Conservation (phyloP, 1,140 invertebrate species). For the Zophobas atratus region DNA sequence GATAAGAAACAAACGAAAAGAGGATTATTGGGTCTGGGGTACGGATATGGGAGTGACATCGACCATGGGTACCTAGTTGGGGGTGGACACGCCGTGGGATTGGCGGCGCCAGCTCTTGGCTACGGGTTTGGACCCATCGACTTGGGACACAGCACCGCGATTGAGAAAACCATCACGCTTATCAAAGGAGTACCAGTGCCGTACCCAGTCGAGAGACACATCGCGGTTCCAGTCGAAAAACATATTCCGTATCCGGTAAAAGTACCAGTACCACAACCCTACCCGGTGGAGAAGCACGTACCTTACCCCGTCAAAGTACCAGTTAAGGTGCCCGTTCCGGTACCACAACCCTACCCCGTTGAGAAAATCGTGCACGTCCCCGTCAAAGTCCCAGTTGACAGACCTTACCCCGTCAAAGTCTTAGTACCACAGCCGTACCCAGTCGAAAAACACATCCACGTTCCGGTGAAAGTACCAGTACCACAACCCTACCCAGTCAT, state of each 20-base stretch:
- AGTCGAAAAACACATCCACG: constrained; percentile 77
- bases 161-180: constrained; percentile 74
- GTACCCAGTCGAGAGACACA: constrained; percentile 75
- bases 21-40: constrained; percentile 72
- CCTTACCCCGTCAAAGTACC: constrained; percentile 71
- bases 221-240: constrained; percentile 75
- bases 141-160: constrained; percentile 67
- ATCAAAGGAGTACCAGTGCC: constrained; percentile 65
- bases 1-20: constrained; percentile 80
- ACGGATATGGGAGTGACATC: constrained; percentile 75
- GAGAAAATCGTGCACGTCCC: constrained; percentile 77
- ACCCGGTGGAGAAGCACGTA: constrained; percentile 74
- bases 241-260: constrained; percentile 70
- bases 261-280: constrained; percentile 72
- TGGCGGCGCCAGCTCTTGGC: constrained; percentile 57
- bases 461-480: constrained; percentile 80
- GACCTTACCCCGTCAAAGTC: constrained; percentile 77
- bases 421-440: constrained; percentile 74
- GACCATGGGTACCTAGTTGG: constrained; percentile 72
- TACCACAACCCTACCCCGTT: constrained; percentile 73
- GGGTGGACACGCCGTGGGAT: constrained; percentile 64
- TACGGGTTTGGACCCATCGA: constrained; percentile 61
- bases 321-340: constrained; percentile 76
- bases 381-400: constrained; percentile 77
- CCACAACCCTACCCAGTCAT: constrained; percentile 83